A percentile compares a stretch with the other conserved stretches of the same genome.
phyloP scores from a whole-genome alignment of 2,888 invertebrate genomes.

The Cataglyphis altisquamis region DNA sequence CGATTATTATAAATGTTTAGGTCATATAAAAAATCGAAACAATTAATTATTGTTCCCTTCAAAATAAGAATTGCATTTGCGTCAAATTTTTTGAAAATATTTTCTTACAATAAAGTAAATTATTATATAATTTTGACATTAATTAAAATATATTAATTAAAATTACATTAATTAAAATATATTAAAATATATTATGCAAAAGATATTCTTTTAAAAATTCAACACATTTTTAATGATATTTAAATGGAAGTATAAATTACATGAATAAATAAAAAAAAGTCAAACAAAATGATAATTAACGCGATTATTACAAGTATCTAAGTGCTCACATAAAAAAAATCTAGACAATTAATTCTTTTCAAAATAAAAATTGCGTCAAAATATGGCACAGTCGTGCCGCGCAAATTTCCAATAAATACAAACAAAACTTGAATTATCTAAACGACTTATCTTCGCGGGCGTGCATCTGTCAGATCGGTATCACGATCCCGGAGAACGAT shows the following conservation, averaged over 20 bases:
- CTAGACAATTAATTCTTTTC: background rate
- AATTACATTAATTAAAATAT: conserved; percentile 1
- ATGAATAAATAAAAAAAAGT: background rate
- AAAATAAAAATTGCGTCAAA: background rate
- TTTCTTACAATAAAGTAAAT: background rate
- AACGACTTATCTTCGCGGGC: conserved; percentile 28
- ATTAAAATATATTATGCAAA: background rate
- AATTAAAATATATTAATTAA: background rate
- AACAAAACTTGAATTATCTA: conserved; percentile 31
- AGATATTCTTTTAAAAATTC: background rate
- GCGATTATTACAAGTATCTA: background rate
- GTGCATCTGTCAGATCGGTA: conserved; percentile 61
- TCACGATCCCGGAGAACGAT: conserved; percentile 60
- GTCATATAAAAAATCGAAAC: background rate
- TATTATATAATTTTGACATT: background rate
- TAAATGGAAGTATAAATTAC: background rate
- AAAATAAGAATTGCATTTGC: background rate
- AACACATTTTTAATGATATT: background rate
- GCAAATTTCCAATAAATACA: conserved; percentile 38
- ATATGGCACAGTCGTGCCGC: background rate
- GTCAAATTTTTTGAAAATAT: background rate
- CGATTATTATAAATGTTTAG: background rate
- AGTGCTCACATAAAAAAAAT: background rate
- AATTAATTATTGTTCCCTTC: background rate
- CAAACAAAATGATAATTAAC: background rate